A percentile compares a stretch with the other conserved stretches of the same genome.
Evolutionary conservation across 2,113 vertebrate genomes (phyloP).

Genomic region (Sminthopsis crassicaudata): DNA sequence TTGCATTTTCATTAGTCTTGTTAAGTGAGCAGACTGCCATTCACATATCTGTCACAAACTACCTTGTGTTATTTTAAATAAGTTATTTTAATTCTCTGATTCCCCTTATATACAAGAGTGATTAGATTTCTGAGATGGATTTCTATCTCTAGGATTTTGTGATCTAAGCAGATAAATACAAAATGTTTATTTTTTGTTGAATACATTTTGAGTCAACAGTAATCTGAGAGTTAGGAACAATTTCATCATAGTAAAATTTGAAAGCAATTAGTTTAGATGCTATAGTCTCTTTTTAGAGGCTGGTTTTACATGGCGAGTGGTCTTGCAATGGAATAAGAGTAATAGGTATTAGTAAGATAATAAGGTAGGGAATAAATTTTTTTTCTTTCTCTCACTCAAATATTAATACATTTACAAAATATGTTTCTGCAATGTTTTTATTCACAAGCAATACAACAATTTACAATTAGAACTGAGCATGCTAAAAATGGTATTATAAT

Average conservation of each 20-base stretch:
- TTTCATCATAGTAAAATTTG: not conserved
- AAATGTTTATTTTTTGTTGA: not conserved
- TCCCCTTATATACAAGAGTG: not conserved
- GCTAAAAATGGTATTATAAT: not conserved
- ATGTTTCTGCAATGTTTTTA: not conserved
- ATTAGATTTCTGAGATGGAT: not conserved
- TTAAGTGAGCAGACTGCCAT: not conserved
- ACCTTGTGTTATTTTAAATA: not conserved
- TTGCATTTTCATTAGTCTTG: not conserved
- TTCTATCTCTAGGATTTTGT: not conserved
- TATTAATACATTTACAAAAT: not conserved
- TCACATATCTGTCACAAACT: not conserved
- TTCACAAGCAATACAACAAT: not conserved
- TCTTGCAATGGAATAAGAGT: not conserved
- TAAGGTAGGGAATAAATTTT: not conserved
- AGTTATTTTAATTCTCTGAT: not conserved
- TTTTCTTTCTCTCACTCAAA: not conserved
- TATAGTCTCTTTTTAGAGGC: not conserved
- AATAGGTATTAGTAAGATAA: not conserved
- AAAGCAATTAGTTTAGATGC: not conserved
- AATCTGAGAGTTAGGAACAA: not conserved
- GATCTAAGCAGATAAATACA: conserved; percentile 7
- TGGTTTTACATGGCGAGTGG: not conserved
- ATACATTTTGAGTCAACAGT: not conserved
- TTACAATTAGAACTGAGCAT: not conserved